These are phyloP conservation scores for Leptogaster cylindrica DNA, from an alignment of 2,888 invertebrate genomes.

Conservation along the genomic window DNA sequence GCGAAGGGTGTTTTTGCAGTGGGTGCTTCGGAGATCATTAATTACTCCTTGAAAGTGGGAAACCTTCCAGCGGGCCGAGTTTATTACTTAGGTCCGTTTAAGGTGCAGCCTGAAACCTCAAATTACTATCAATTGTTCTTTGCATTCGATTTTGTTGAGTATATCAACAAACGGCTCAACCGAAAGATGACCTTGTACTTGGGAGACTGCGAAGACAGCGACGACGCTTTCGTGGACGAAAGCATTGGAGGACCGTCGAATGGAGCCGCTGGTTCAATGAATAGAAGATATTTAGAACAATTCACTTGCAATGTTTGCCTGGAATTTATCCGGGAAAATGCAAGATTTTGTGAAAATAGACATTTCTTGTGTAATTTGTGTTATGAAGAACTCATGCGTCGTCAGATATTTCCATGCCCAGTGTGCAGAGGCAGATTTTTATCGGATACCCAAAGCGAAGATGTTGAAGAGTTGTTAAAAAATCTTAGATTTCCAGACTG, in stretches of 20 bases:
- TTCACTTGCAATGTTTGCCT: not conserved
- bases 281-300: not conserved
- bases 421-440: not conserved
- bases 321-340: conserved; percentile 5
- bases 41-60: conserved; percentile 6
- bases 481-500: conserved; percentile 14
- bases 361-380: conserved; percentile 16
- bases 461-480: conserved; percentile 4
- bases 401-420: not conserved
- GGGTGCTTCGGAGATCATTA: not conserved
- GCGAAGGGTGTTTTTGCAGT: conserved; percentile 4
- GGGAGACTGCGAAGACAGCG: not conserved
- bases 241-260: not conserved
- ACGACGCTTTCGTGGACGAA: not conserved
- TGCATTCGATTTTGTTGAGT: conserved; percentile 8
- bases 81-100: conserved; percentile 1
- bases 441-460: not conserved
- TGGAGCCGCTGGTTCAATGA: not conserved
- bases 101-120: conserved; percentile 1
- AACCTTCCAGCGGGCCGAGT: not conserved
- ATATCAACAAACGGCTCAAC: not conserved
- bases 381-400: not conserved
- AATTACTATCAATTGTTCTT: conserved; percentile 17
- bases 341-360: conserved; percentile 11
- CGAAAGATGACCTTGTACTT: not conserved